Evolutionary conservation across 1,140 invertebrate genomes (phyloP).

Genomic region (Holotrichia oblita): DNA sequence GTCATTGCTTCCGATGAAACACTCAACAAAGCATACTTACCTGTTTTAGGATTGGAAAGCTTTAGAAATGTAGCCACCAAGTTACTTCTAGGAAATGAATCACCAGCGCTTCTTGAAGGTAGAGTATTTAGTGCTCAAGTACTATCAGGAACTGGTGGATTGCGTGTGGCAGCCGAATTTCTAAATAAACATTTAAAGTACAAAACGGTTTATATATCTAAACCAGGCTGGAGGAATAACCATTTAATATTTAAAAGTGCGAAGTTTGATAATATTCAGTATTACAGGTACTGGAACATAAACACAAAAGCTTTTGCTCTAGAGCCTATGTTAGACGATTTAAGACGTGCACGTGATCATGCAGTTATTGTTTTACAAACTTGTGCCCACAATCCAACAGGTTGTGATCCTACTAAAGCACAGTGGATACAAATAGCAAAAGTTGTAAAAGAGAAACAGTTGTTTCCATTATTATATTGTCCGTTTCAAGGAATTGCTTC

Average conservation of each 20-base stretch:
- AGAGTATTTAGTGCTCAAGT: slow-evolving; percentile 88
- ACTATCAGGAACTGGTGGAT: slow-evolving; percentile 92
- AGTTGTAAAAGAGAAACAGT: slow-evolving; percentile 79
- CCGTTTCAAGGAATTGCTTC: slow-evolving; percentile 97
- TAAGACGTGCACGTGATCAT: slow-evolving; percentile 73
- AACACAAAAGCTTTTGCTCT: slow-evolving; percentile 81
- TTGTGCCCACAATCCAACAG: slow-evolving; percentile 99
- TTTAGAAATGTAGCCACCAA: slow-evolving; percentile 82
- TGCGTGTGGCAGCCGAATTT: slow-evolving; percentile 91
- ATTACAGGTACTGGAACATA: slow-evolving; percentile 95
- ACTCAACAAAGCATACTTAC: slow-evolving; percentile 96
- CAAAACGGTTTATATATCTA: slow-evolving; percentile 87
- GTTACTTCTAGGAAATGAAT: slow-evolving; percentile 88
- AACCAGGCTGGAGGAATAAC: slow-evolving; percentile 96
- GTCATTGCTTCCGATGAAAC: slow-evolving; percentile 81
- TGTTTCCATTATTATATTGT: slow-evolving; percentile 99
- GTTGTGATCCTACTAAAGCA: slow-evolving; percentile 91
- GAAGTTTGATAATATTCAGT: slow-evolving; percentile 82
- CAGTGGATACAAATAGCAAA: slow-evolving; percentile 90
- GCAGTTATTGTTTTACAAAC: slow-evolving; percentile 95
- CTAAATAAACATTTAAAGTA: slow-evolving; percentile 77
- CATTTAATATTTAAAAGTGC: slow-evolving; percentile 86
- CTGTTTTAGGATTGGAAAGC: slow-evolving; percentile 87
- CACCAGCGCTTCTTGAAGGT: slow-evolving; percentile 77
- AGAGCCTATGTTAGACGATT: slow-evolving; percentile 83